These are phyloP conservation scores for Anthophora plumipes DNA, from an alignment of 2,888 invertebrate species.

Conservation along the genomic window DNA sequence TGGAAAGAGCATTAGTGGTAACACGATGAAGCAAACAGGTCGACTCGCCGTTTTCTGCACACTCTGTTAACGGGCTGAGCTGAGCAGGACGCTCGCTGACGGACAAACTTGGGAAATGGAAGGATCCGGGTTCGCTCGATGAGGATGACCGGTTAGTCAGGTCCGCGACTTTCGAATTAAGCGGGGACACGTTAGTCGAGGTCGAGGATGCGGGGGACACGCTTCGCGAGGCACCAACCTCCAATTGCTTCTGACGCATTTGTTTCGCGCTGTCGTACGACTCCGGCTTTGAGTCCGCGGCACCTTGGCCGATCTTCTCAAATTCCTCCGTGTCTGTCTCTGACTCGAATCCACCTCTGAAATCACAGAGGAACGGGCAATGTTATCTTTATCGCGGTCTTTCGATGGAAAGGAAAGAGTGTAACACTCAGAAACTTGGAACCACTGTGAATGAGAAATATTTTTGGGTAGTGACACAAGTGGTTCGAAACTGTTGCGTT, in stretches of 20 bases:
- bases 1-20: slow-evolving; percentile 45
- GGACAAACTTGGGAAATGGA: slow-evolving; percentile 77
- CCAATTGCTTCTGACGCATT: slow-evolving; percentile 80
- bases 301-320: slow-evolving; percentile 89
- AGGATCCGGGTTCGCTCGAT: slow-evolving; percentile 78
- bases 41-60: slow-evolving; percentile 72
- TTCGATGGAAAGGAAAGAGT: no score
- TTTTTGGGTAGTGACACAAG: background rate
- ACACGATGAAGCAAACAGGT: slow-evolving; percentile 46
- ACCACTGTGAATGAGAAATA: no score
- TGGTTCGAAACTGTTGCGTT: background rate
- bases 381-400: no score
- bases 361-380: slow-evolving; percentile 28
- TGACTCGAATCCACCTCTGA: slow-evolving; percentile 90
- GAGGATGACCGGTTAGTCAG: slow-evolving; percentile 73
- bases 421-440: no score
- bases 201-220: slow-evolving; percentile 80
- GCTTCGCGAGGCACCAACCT: slow-evolving; percentile 83
- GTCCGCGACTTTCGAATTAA: slow-evolving; percentile 77
- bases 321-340: slow-evolving; percentile 94
- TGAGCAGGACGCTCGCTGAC: slow-evolving; percentile 74
- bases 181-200: slow-evolving; percentile 80
- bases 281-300: slow-evolving; percentile 77
- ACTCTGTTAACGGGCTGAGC: slow-evolving; percentile 81
- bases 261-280: slow-evolving; percentile 77